Percentiles rank a stretch among this genome's conserved stretches.
Evolutionary conservation across 2,113 vertebrate species (phyloP).

Genomic region (Dasypus novemcinctus): DNA sequence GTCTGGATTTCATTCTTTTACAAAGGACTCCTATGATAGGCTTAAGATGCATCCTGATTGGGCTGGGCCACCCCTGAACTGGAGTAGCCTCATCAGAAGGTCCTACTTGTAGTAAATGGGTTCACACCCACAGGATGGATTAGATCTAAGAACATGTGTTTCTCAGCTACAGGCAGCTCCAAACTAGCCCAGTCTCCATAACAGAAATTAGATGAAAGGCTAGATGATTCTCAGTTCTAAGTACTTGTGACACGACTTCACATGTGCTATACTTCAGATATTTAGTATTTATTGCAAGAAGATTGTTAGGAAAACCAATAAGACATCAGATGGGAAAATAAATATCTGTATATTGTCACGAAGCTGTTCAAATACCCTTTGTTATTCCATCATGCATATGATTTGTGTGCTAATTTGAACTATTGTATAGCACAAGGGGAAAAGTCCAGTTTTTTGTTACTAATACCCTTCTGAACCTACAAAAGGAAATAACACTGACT

Average conservation of each 20-base stretch:
- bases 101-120: no score
- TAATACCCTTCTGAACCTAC: not conserved
- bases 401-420: conserved; percentile 13
- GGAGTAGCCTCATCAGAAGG: no score
- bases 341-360: not conserved
- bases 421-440: not conserved
- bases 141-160: no score
- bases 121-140: no score
- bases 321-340: not conserved
- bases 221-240: not conserved
- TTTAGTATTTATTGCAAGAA: not conserved
- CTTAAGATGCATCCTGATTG: no score
- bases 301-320: not conserved
- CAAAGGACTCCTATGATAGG: no score
- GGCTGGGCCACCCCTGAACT: no score
- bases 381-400: not conserved
- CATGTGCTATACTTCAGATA: not conserved
- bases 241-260: not conserved
- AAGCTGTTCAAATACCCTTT: not conserved
- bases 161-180: no score
- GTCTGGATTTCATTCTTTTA: no score
- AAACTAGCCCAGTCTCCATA: not conserved
- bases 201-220: not conserved
- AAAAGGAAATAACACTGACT: not conserved
- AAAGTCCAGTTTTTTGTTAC: not conserved